Conservation (phyloP, 2,797 vertebrate species). For the Poecilia gillii region DNA sequence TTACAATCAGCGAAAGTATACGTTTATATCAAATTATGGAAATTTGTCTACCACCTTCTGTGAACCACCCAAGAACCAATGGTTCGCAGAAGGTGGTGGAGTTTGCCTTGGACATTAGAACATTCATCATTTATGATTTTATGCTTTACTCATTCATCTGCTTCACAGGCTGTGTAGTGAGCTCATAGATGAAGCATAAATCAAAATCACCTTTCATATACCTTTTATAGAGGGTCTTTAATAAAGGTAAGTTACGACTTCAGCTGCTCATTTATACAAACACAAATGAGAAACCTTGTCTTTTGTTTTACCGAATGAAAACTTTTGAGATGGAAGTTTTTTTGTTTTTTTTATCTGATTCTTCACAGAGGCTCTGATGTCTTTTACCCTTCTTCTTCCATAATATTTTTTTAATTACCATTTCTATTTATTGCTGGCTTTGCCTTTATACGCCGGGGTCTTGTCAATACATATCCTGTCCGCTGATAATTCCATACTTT, state of each 20-base stretch:
- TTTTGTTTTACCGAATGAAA: background rate
- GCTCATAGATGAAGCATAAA: background rate
- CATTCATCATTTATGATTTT: background rate
- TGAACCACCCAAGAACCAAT: background rate
- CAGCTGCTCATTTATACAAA: background rate
- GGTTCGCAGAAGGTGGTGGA: background rate
- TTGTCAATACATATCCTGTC: background rate
- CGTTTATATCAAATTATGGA: background rate
- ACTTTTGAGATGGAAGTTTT: background rate
- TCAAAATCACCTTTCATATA: background rate
- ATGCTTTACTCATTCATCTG: background rate
- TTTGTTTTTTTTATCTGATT: background rate
- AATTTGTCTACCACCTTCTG: background rate
- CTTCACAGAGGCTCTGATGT: background rate
- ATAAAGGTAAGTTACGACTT: background rate
- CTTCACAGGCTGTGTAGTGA: background rate
- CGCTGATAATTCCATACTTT: background rate
- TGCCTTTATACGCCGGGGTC: background rate
- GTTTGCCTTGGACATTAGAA: background rate
- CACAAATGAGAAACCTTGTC: background rate
- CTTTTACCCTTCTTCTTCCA: background rate
- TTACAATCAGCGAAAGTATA: background rate
- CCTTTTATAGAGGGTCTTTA: background rate
- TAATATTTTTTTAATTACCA: background rate
- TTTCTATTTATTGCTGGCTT: background rate